A percentile compares a stretch with the other conserved stretches of the same genome.
Conservation (phyloP, 35 echinoderm and acorn worm genomes). For the Apostichopus parvimensis region DNA sequence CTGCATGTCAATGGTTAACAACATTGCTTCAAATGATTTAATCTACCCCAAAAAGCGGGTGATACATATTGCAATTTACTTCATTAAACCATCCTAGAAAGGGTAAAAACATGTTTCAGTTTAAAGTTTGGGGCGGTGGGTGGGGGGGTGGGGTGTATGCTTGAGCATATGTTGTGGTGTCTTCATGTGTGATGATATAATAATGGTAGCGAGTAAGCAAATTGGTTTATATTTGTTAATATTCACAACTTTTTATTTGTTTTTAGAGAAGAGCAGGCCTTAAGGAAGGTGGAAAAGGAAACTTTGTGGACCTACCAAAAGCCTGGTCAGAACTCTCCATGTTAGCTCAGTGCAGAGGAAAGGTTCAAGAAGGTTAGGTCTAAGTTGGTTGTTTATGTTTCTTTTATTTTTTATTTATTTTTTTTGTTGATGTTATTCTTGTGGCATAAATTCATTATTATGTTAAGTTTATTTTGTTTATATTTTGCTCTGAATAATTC, state of each 20-base stretch:
- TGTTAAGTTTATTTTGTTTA: not conserved
- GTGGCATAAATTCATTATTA: not conserved
- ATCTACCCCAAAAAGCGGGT: no score
- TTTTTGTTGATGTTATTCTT: no score
- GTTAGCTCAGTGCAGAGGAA: conserved; percentile 92
- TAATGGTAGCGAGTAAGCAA: no score
- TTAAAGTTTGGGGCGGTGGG: no score
- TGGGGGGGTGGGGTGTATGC: no score
- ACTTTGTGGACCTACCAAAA: conserved; percentile 89
- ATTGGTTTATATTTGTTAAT: not conserved
- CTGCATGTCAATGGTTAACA: no score
- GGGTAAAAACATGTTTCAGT: no score
- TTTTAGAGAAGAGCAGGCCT: conserved; percentile 88
- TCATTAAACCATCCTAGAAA: no score
- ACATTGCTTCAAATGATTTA: no score
- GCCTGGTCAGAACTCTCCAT: conserved; percentile 98
- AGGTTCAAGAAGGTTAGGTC: conserved; percentile 92
- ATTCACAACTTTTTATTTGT: not conserved
- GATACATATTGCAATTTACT: no score
- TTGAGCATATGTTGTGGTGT: no score
- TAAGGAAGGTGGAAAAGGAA: conserved; percentile 74
- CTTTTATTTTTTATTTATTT: not conserved
- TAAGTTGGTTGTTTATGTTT: not conserved
- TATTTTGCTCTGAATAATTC: not conserved
- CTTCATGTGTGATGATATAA: no score